Evolutionary conservation across 1,140 invertebrate genomes (phyloP), one percentile per base, ranked within the genome.

Genomic region (Melipona quadrifasciata): DNA sequence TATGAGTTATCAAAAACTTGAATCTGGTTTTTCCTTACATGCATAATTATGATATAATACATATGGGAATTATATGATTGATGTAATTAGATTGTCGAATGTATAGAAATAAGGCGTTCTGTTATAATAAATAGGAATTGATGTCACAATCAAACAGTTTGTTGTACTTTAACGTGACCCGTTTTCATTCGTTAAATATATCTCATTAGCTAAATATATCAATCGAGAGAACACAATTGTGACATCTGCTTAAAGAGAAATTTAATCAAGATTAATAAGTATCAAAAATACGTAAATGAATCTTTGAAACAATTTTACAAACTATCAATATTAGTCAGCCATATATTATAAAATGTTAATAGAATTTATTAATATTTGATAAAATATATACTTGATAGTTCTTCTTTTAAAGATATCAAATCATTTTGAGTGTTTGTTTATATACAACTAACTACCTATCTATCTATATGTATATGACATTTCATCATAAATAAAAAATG

Each of bases 101-200:
- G 39, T 47, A 47, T 47, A 10, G 86, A 12, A 19, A 55, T 64
- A 86, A 61, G 53, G 51, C 61, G 85, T 87, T 88, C 19, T 19
- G 64, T 75, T 51, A 77, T 57, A 65, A 70, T 79, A 73, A 88
- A 86, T 82, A 82, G 61, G 51, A 70, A 80, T 81, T 61, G 86
- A 83, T 87, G 80, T 73, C 72, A 70, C 76, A 84, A 86, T 85
- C 81, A 84, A 84, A 75, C 77, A 70, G 68, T 81, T 89, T 85
- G 87, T 87, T 89, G 67, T 84, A 39, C 27, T 65, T 89, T 81
- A 68, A 67, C 31, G 82, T 84, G 88, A 70, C 85, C 85, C n/a
- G 31, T 78, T 89, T 89, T 64, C 73, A 65, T 65, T 88, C 58
- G 39, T 70, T 89, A 89, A 89, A 87, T 89, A 89, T 84, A 89